Conservation (phyloP, 2,797 vertebrate genomes). For the Euphonia xanthogaster region DNA sequence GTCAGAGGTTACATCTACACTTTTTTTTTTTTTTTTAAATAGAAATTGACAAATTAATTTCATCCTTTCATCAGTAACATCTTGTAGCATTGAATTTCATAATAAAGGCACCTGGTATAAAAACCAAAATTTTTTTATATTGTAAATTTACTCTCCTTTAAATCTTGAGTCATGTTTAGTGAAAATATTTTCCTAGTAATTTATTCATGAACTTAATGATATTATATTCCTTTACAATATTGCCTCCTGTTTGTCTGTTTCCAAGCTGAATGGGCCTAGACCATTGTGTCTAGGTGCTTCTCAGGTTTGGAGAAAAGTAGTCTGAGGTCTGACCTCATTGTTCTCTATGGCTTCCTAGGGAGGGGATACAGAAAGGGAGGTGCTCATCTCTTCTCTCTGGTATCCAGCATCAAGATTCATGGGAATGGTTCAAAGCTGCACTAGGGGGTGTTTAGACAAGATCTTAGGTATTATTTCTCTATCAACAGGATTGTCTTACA, state of each 20-base stretch:
- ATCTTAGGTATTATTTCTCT: neutral
- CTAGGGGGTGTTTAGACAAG: neutral
- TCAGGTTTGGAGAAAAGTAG: neutral
- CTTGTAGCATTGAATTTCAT: neutral
- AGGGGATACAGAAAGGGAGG: neutral
- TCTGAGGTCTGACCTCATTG: neutral
- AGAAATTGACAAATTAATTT: neutral
- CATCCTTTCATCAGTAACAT: neutral
- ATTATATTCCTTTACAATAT: neutral
- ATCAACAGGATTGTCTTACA: neutral
- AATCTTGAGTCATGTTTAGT: neutral
- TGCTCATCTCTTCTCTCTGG: neutral
- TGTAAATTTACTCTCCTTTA: neutral
- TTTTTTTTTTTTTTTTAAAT: neutral
- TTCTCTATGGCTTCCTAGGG: neutral
- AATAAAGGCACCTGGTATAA: neutral
- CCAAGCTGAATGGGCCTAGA: neutral
- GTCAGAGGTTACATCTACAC: neutral
- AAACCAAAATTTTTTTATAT: fast-evolving
- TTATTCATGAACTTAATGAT: neutral
- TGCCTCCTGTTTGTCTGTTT: neutral
- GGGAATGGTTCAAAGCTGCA: neutral
- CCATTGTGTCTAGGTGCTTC: neutral
- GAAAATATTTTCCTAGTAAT: neutral
- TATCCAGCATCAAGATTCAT: neutral